Evolutionary conservation across 2,888 invertebrate genomes (phyloP), one percentile per base, ranked within the genome.

Genomic region (Tenthredo notha): DNA sequence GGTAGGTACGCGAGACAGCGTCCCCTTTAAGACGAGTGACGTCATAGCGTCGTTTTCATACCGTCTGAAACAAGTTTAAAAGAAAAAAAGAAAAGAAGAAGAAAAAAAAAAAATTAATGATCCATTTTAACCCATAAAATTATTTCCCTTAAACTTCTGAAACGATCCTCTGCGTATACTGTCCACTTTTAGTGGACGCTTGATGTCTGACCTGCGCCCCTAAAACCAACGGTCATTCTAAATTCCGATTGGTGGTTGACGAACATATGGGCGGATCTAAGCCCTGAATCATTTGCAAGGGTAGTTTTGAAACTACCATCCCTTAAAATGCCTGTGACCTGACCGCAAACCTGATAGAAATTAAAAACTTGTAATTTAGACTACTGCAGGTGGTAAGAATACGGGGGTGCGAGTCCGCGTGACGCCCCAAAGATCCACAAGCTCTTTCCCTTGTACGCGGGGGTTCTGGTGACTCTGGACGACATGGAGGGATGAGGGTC

Each of bases 11-110:
- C 86, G 90, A 89, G 89, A 92, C 92, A 67, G 92, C 92, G 92
- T 93, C 92, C 92, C 92, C 93, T 93, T 92, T 92, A 92, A 92
- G 91, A 90, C 84, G 87, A 85, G 47, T 72, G 85, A 74, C 65
- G 84, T 84, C 85, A 54, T 47, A 47, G 29, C 47, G 15, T 70
- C 83, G 83, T 83, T 67, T 83, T 61, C 61, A 65, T 47, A 37
- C 33, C 25, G 58, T 61, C 80, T 54, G 37, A 80, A 58, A 10
- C 3, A 50, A 50, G 70, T 29, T 37, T 37, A 18, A 29, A 70
- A 70, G 12, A 67, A 67, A 50, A 67, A 67, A 25, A n/a, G 29
- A 47, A 29, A 83, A 43, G 3, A 25, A 0, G 0, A 40, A 61
- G 15, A 61, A 61, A 40, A 12, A n/a, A 40, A 61, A 21, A 61